phyloP scores from a whole-genome alignment of 2,797 vertebrate genomes.

The Garrulus glandarius region DNA sequence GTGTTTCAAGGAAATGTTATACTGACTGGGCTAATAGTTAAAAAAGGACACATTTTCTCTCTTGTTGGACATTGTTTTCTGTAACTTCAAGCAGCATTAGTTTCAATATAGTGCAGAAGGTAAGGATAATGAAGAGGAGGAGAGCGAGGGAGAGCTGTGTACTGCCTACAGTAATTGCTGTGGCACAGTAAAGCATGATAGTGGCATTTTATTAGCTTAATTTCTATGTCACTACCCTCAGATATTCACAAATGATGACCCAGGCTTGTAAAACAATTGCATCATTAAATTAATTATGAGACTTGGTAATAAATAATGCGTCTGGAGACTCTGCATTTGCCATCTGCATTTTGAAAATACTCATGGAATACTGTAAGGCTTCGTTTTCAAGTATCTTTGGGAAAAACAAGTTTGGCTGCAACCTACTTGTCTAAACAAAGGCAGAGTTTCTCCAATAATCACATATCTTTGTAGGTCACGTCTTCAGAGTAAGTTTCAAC shows the following conservation, averaged over 20 bases:
- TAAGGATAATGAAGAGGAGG: not conserved
- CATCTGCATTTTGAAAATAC: not conserved
- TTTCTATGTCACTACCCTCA: not conserved
- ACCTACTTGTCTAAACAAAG: not conserved
- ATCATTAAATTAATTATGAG: conserved; percentile 31
- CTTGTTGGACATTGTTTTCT: not conserved
- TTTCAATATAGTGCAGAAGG: not conserved
- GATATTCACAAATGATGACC: not conserved
- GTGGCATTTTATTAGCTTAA: not conserved
- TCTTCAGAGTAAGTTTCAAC: not conserved
- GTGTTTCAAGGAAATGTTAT: not conserved
- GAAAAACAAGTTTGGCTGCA: not conserved
- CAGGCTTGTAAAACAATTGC: conserved; percentile 17
- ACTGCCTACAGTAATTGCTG: not conserved
- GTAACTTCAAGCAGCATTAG: not conserved
- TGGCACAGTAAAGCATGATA: not conserved
- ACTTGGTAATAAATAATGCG: conserved; percentile 17
- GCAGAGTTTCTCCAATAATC: not conserved
- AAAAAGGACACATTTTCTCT: not conserved
- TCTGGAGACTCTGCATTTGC: not conserved
- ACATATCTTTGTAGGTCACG: not conserved
- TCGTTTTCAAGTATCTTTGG: rapidly evolving
- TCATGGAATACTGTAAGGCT: not conserved
- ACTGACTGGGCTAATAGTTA: not conserved
- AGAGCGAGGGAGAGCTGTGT: not conserved